These are phyloP conservation scores for Macroramphosus scolopax DNA, from an alignment of 2,797 vertebrate species.

Conservation along the genomic window DNA sequence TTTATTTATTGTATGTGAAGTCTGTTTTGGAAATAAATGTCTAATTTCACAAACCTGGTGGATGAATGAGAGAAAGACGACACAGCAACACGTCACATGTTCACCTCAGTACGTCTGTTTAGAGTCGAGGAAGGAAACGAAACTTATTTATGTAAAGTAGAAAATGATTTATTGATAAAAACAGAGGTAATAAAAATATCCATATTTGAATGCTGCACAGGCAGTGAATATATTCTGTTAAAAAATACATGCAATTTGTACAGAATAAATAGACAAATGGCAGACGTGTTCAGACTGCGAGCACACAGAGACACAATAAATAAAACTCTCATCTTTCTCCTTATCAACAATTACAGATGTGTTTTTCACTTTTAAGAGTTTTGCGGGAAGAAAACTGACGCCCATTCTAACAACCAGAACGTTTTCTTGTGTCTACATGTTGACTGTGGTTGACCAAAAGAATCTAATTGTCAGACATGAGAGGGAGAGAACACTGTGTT, in stretches of 20 bases:
- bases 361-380: constrained; percentile 38
- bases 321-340: constrained; percentile 5
- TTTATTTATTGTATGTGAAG: constrained; percentile 92
- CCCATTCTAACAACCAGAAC: constrained; percentile 16
- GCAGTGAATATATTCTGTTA: constrained; percentile 1
- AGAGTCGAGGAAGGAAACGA: too few species aligned
- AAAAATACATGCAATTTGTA: constrained; percentile 10
- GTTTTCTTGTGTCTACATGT: constrained; percentile 70
- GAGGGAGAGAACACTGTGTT: constrained; percentile 36
- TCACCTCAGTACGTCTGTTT: too few species aligned
- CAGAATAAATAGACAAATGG: constrained; percentile 26
- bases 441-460: constrained; percentile 74
- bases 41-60: constrained; percentile 65
- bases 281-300: constrained; percentile 1
- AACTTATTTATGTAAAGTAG: neutral
- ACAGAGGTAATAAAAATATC: constrained; percentile 24
- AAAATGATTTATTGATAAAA: constrained; percentile 41
- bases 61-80: constrained; percentile 1
- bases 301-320: constrained; percentile 30
- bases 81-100: too few species aligned
- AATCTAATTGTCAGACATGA: constrained; percentile 64
- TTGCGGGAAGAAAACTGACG: constrained; percentile 36
- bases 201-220: constrained; percentile 5
- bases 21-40: constrained; percentile 87
- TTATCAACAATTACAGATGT: constrained; percentile 19